Evolutionary conservation across 2,797 vertebrate genomes (phyloP).

Genomic region (Anguilla obscura): DNA sequence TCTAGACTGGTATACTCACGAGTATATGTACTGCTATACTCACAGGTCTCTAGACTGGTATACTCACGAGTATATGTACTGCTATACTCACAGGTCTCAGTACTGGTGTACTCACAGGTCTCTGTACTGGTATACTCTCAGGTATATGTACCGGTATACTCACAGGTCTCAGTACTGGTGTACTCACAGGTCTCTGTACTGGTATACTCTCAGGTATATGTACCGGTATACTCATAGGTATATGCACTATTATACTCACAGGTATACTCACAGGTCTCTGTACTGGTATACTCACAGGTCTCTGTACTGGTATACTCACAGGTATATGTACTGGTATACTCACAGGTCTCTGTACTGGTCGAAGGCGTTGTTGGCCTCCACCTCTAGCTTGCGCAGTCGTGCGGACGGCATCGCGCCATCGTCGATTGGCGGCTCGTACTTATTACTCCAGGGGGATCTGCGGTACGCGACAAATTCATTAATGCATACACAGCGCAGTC

Average conservation of each 20-base stretch:
- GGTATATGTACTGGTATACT: background rate
- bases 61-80: slow-evolving; percentile 78
- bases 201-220: no score
- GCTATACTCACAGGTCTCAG: slow-evolving; percentile 73
- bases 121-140: no score
- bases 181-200: no score
- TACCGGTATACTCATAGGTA: background rate
- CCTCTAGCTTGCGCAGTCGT: slow-evolving; percentile 95
- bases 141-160: background rate
- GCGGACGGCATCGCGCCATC: slow-evolving; percentile 98
- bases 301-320: background rate
- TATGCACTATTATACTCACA: background rate
- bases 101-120: no score
- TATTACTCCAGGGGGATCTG: slow-evolving; percentile 99
- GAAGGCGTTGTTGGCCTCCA: slow-evolving; percentile 98
- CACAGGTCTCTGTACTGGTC: slow-evolving; percentile 94
- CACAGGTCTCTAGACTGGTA: slow-evolving; percentile 87
- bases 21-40: background rate
- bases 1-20: background rate
- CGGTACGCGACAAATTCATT: background rate
- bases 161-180: slow-evolving; percentile 68
- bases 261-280: no score
- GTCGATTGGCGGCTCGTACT: slow-evolving; percentile 96
- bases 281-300: background rate
- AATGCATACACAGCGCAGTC: background rate